Conservation (phyloP, 2,113 vertebrate genomes). For the Phainopepla nitens region DNA sequence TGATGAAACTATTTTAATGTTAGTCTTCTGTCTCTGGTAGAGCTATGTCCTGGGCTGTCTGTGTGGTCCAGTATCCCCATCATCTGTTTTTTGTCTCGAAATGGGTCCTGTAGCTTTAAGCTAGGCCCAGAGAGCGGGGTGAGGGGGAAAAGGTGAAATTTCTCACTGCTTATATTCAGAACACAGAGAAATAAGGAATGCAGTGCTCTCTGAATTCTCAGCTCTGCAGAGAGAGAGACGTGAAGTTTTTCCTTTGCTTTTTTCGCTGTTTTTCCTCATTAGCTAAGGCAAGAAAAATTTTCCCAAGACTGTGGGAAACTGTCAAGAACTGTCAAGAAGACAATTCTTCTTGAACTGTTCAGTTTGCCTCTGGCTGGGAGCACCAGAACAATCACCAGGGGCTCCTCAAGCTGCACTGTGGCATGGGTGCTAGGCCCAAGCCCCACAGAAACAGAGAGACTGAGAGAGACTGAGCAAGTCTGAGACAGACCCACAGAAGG, state of each 20-base stretch:
- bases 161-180: neutral
- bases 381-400: neutral
- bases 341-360: neutral
- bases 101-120: neutral
- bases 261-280: neutral
- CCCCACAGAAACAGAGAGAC: neutral
- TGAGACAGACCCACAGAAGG: neutral
- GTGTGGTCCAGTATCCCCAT: neutral
- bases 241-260: neutral
- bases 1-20: neutral
- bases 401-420: accelerated
- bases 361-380: accelerated
- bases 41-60: neutral
- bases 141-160: accelerated
- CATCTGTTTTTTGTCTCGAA: neutral
- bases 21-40: neutral
- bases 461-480: neutral
- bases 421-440: accelerated
- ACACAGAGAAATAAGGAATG: neutral
- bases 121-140: neutral
- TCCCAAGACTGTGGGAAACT: neutral
- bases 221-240: neutral
- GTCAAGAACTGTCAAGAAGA: no score
- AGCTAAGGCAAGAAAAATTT: neutral
- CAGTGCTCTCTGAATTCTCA: neutral